A percentile compares a stretch with the other conserved stretches of the same genome.
Conservation (phyloP, 64 coral and sea anemone species). For the Actinia tenebrosa region DNA sequence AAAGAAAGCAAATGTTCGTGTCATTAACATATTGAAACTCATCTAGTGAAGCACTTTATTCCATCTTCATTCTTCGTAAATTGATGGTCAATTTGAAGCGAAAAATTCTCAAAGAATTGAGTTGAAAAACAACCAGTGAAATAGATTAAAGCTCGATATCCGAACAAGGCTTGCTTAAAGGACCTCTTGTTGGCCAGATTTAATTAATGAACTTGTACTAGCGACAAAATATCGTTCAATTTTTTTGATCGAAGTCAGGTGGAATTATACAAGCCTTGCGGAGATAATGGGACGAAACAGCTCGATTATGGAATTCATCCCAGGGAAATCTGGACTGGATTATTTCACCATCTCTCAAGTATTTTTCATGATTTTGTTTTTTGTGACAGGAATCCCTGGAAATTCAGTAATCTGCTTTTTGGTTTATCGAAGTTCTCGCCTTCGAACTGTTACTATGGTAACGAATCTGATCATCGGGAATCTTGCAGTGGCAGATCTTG, state of each 20-base stretch:
- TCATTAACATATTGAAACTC: no score
- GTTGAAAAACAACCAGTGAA: background rate
- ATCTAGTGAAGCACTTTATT: no score
- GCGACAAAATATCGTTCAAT: background rate
- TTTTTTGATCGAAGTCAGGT: background rate
- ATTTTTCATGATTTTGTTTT: conserved; percentile 51
- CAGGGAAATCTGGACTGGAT: background rate
- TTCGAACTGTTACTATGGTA: conserved; percentile 81
- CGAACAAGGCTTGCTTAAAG: background rate
- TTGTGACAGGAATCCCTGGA: conserved; percentile 72
- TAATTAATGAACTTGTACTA: background rate
- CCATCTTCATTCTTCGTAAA: no score
- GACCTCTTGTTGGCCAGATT: background rate
- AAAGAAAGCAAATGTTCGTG: no score
- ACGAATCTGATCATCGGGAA: conserved; percentile 84
- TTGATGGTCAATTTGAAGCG: no score
- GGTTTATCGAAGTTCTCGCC: conserved; percentile 55
- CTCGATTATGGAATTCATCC: background rate
- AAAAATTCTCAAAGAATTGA: background rate
- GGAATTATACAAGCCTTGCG: background rate
- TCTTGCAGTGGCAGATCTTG: conserved; percentile 70
- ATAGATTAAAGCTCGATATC: background rate
- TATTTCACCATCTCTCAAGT: conserved; percentile 45
- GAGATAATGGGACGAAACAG: background rate
- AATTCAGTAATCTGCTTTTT: conserved; percentile 77